Evolutionary conservation across 2,113 vertebrate species (phyloP), one percentile per base, ranked within the genome.

Genomic region (Eidolon helvum): DNA sequence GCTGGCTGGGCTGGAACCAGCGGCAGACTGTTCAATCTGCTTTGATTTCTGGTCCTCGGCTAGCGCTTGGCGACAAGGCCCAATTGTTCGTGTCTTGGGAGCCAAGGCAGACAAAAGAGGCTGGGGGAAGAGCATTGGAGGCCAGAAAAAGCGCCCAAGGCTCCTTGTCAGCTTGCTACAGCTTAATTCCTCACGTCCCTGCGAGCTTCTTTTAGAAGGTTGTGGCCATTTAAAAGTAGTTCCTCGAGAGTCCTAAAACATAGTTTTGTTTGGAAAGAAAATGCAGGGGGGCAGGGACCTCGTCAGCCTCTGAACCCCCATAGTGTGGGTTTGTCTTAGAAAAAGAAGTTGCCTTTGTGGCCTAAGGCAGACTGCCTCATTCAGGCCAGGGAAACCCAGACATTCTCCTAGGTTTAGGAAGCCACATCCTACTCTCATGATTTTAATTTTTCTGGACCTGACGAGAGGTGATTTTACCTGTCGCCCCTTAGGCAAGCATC

Each of bases 31-130:
- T 96, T 98, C 97, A 97, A 98, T 98, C 98, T 97, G 98, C 98
- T 98, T 97, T 98, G 97, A 97, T 98, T 98, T 98, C 97, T 98
- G 96, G 96, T 97, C 87, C 78, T 98, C 83, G 59, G 72, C 97
- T 57, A 98, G 97, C 38, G 78, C 97, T 98, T 98, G 97, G 95
- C 97, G 91, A 94, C 96, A 93, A 97, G 98, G 97, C 96, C 97
- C 88, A 75, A 87, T 96, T 97, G 97, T 98, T 98, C 97, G 80
- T 97, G 97, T 98, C 93, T 97, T 97, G 90, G 97, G 91, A 94
- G 97, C 95, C 96, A 89, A 97, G 83, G 97, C 96, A 97, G 96
- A 98, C 96, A 94, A 98, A 98, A 97, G 96, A 96, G 30, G 10
- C 84, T 40, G 75, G 91, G 93, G 91, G 95, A 97, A 89, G 97